Percentiles rank a stretch among this genome's conserved stretches.
Evolutionary conservation across 2,797 vertebrate genomes (phyloP).

Genomic region (Xiphorhynchus erythropygius): DNA sequence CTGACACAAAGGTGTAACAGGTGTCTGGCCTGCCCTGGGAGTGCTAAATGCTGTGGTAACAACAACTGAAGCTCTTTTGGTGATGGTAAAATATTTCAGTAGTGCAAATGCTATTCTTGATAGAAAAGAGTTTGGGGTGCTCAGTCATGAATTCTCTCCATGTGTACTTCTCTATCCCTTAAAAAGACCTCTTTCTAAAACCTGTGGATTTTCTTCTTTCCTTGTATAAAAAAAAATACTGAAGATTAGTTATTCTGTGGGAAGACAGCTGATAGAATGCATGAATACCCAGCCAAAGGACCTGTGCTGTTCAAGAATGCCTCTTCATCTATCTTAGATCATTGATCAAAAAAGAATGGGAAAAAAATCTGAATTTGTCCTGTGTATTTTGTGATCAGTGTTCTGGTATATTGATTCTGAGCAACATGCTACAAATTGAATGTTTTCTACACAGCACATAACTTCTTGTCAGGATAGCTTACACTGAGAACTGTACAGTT

Average conservation of each 20-base stretch:
- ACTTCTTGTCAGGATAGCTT: no score
- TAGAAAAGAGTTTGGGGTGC: background rate
- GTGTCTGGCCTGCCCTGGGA: background rate
- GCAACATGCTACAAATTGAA: no score
- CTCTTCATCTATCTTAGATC: background rate
- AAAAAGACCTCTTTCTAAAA: background rate
- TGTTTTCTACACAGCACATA: no score
- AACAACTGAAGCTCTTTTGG: background rate
- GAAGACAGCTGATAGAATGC: background rate
- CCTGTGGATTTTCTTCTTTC: background rate
- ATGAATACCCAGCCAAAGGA: background rate
- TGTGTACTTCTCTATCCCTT: background rate
- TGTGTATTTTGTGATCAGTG: no score
- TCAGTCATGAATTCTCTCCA: background rate
- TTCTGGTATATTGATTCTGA: no score
- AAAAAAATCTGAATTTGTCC: background rate
- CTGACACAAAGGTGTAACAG: background rate
- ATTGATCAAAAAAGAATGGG: background rate
- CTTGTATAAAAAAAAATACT: background rate
- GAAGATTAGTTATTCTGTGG: background rate
- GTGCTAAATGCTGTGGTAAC: background rate
- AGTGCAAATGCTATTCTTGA: background rate
- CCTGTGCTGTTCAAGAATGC: background rate
- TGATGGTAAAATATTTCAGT: background rate
- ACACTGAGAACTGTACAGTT: no score